These are phyloP conservation scores for Eristalinus sepulchralis DNA, from an alignment of 2,888 invertebrate genomes.

Conservation along the genomic window DNA sequence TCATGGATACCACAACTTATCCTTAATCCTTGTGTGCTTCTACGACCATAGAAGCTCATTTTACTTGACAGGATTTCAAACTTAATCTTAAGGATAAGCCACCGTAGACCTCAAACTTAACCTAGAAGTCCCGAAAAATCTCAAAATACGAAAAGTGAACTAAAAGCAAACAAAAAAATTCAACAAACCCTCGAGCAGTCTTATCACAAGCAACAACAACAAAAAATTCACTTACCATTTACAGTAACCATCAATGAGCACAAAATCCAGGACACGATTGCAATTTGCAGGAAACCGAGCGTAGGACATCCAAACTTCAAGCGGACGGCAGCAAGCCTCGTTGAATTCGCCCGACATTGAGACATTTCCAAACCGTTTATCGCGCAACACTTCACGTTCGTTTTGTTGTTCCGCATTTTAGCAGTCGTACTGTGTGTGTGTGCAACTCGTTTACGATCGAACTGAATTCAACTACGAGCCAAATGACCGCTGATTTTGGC, in stretches of 20 bases:
- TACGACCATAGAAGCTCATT: too few species aligned
- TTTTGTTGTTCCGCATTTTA: slow-evolving; percentile 47
- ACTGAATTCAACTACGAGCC: slow-evolving; percentile 54
- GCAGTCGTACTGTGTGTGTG: background rate
- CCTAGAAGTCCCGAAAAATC: too few species aligned
- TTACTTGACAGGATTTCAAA: too few species aligned
- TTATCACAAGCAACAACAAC: too few species aligned
- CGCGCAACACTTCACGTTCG: slow-evolving; percentile 56
- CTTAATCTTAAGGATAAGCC: too few species aligned
- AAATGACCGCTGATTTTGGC: slow-evolving; percentile 63
- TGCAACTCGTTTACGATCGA: slow-evolving; percentile 6
- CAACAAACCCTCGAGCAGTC: too few species aligned
- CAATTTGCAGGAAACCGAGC: slow-evolving; percentile 57
- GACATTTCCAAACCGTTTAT: slow-evolving; percentile 70
- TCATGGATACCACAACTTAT: too few species aligned
- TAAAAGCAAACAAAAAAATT: too few species aligned
- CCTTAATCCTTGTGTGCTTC: too few species aligned
- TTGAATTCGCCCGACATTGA: slow-evolving; percentile 58
- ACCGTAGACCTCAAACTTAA: too few species aligned
- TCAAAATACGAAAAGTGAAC: too few species aligned
- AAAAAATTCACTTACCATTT: slow-evolving; percentile 58
- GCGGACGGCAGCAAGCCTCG: slow-evolving; percentile 49
- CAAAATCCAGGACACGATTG: slow-evolving; percentile 62
- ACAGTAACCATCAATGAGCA: slow-evolving; percentile 58
- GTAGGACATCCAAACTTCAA: slow-evolving; percentile 46